Conservation (phyloP, 2,113 vertebrate genomes). For the Cryptoleucopteryx plumbea region DNA sequence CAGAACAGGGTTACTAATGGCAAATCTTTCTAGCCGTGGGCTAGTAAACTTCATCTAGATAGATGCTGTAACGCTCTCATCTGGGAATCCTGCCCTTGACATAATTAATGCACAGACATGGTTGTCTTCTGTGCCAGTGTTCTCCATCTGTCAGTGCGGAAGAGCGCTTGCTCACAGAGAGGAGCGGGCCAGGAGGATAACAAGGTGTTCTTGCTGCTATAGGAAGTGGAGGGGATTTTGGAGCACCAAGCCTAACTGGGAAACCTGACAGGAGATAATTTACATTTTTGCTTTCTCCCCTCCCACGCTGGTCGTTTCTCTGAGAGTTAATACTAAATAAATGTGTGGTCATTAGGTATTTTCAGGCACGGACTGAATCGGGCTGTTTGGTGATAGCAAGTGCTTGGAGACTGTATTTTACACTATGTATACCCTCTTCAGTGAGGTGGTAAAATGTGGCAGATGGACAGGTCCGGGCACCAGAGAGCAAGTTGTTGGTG, state of each 20-base stretch:
- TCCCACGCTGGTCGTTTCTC: not conserved
- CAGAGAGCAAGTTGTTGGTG: not conserved
- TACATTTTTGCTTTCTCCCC: not conserved
- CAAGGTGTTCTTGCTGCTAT: not conserved
- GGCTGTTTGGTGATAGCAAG: not conserved
- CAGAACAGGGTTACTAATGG: not conserved
- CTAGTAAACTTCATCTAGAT: not conserved
- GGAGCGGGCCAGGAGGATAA: not conserved
- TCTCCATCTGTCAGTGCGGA: slow-evolving; percentile 24
- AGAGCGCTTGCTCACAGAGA: not conserved
- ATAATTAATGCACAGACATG: slow-evolving; percentile 27
- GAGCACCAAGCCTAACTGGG: not conserved
- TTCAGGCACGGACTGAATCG: not conserved
- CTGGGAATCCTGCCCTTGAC: slow-evolving; percentile 37
- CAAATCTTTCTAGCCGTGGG: not conserved
- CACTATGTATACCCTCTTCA: not conserved
- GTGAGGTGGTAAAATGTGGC: not conserved
- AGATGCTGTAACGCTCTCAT: not conserved
- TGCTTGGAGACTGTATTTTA: not conserved
- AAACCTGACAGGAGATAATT: not conserved
- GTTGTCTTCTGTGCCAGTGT: not conserved
- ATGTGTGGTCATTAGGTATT: fast-evolving
- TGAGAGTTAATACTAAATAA: not conserved
- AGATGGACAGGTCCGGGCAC: not conserved
- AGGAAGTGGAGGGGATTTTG: not conserved